phyloP scores from a whole-genome alignment of 2,888 invertebrate genomes.

The Drosophila anomalata region DNA sequence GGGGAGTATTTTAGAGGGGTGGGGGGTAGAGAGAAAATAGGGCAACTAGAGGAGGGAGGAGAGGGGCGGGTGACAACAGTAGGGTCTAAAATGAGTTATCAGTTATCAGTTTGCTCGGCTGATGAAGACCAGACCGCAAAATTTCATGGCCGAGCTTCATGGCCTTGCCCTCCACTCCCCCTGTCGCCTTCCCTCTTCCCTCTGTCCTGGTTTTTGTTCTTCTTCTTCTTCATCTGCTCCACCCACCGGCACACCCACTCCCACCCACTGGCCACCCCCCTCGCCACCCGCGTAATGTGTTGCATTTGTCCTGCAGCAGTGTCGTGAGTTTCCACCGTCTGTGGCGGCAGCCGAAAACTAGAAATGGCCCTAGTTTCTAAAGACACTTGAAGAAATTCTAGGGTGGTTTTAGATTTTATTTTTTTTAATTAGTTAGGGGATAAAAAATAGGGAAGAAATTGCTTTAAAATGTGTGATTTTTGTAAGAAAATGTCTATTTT shows the following conservation, averaged over 20 bases:
- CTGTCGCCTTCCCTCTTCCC: background rate
- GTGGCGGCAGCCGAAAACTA: slow-evolving; percentile 17
- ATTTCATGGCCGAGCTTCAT: slow-evolving; percentile 34
- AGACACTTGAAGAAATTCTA: background rate
- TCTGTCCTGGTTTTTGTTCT: too few relatives aligned
- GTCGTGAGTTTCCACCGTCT: slow-evolving; percentile 49
- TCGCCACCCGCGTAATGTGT: slow-evolving; percentile 49
- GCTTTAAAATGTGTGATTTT: too few relatives aligned
- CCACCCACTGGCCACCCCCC: slow-evolving; percentile 8
- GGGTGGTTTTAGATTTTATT: background rate
- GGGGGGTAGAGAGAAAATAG: background rate
- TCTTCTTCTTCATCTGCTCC: background rate
- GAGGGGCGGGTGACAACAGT: too few relatives aligned
- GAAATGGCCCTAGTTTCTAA: slow-evolving; percentile 4
- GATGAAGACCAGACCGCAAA: slow-evolving; percentile 46
- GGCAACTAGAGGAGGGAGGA: background rate
- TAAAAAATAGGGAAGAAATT: too few relatives aligned
- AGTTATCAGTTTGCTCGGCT: slow-evolving; percentile 51
- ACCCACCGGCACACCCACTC: slow-evolving; percentile 18
- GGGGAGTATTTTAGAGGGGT: background rate
- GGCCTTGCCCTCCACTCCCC: slow-evolving; percentile 33
- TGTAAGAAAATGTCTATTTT: too few relatives aligned
- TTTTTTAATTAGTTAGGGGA: background rate
- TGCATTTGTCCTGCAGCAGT: slow-evolving; percentile 52
- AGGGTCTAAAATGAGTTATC: slow-evolving; percentile 23